phyloP scores from a whole-genome alignment of 2,888 invertebrate genomes.

The Amblyjoppa fuscipennis region DNA sequence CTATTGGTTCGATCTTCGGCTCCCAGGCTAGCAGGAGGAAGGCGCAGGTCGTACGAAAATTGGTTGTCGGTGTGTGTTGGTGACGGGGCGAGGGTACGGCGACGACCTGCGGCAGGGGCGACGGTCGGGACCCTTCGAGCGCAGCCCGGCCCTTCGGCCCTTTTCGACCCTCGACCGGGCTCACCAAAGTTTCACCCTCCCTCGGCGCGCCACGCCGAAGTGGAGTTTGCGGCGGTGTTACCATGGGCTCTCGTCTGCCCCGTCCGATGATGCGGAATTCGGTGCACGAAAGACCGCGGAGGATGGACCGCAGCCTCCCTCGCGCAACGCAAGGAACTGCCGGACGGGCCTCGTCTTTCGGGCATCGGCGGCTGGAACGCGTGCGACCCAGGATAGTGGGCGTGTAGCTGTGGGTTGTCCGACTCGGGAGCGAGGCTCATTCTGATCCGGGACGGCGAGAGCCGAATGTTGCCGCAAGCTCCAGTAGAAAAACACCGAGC shows the following conservation, averaged over 20 bases:
- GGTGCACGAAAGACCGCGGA: too few species aligned
- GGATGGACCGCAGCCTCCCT: too few species aligned
- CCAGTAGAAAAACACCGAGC: constrained; percentile 11
- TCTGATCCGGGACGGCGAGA: not conserved
- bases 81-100: too few species aligned
- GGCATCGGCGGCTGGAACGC: constrained; percentile 27
- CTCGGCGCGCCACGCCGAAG: too few species aligned
- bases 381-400: constrained; percentile 51
- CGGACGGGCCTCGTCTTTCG: constrained; percentile 26
- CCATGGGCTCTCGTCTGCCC: too few species aligned
- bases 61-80: constrained; percentile 39
- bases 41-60: constrained; percentile 79
- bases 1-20: constrained; percentile 84
- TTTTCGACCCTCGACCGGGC: not conserved
- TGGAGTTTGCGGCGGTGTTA: too few species aligned
- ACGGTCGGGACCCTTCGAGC: constrained; percentile 9
- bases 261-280: too few species aligned
- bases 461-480: not conserved
- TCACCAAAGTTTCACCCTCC: constrained; percentile 13
- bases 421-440: constrained; percentile 1
- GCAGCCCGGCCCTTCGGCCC: not conserved
- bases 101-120: constrained; percentile 3
- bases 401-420: constrained; percentile 50
- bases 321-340: not conserved
- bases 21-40: constrained; percentile 82